Conservation (phyloP, 2,888 invertebrate genomes). For the Synanthedon andrenaeformis region DNA sequence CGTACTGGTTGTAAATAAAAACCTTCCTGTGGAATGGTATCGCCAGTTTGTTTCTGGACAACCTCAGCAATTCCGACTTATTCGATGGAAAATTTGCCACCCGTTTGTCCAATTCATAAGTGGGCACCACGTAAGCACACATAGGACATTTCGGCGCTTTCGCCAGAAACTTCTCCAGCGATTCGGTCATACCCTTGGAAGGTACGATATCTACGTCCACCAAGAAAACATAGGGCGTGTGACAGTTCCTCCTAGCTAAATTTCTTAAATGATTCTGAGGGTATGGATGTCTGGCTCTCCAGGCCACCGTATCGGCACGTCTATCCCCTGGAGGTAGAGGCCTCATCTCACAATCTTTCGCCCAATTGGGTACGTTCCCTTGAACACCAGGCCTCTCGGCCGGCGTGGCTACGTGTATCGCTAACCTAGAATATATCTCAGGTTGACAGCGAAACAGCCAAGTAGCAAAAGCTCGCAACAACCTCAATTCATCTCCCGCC, state of each 20-base stretch:
- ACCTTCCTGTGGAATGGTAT: constrained; percentile 92
- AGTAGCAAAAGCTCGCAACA: constrained; percentile 78
- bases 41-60: constrained; percentile 83
- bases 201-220: constrained; percentile 92
- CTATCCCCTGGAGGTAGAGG: constrained; percentile 74
- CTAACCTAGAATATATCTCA: constrained; percentile 78
- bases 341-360: constrained; percentile 75
- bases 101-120: constrained; percentile 86
- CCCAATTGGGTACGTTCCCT: constrained; percentile 71
- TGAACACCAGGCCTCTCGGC: constrained; percentile 72
- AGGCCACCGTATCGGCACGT: constrained; percentile 73
- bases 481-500: constrained; percentile 81
- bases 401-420: constrained; percentile 81
- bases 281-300: constrained; percentile 82
- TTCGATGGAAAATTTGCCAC: constrained; percentile 81
- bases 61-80: constrained; percentile 80
- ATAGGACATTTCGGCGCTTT: constrained; percentile 69
- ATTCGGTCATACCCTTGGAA: constrained; percentile 77
- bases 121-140: constrained; percentile 92
- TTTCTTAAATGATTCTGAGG: constrained; percentile 93
- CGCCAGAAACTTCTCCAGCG: constrained; percentile 77
- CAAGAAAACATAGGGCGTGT: constrained; percentile 82
- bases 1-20: constrained; percentile 92
- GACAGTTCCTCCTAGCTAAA: constrained; percentile 86
- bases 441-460: constrained; percentile 82